Base-by-base conservation (phyloP, 1,140 invertebrate genomes). In the Hypothenemus hampei region DNA sequence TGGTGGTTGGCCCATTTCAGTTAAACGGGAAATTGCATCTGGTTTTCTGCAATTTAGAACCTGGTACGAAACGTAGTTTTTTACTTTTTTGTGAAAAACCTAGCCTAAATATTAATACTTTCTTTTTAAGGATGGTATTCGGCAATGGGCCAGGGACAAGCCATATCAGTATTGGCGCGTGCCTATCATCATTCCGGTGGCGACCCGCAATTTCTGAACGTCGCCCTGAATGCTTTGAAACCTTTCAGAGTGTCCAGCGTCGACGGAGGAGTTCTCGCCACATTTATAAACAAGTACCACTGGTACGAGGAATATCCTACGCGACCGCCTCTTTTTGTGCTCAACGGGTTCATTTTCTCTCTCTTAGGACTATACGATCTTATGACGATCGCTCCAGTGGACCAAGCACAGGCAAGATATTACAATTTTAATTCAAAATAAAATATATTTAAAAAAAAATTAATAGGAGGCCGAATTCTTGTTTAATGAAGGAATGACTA, bases 271-370 rank as follows among this genome's bases (percentile, higher is more conserved):
- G 91, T 98, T 1, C 74, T 86, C 45, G 89, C 94, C 0, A 77
- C 81, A 37, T 70, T 70, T 74, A 77, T 93, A 68, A 84, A 86
- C 60, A 83, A 87, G 67, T 90, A 87, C 65, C 76, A 83, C 31
- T 87, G 85, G 85, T 99, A 96, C 69, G 97, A 99, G 73, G 97
- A 99, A 69, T 99, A 99, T 73, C 97, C 97, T 4, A 98, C 97
- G 0, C 85, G 81, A 24, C 96, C 96, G 0, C 81, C 91, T 3
- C 91, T 91, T 3, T 98, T 96, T 74, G 95, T 99, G 6, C 81
- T 99, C 1, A 99, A 99, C 75, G 97, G 97, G 21, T 99, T 99
- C 73, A 97, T 99, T 62, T 99, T 97, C 74, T 93, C 96, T 0
- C 78, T 99, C 1, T 81, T 99, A 48, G 97, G 97, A 3, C 77